Evolutionary conservation across 2,888 invertebrate species (phyloP).

Genomic region (Drosophila neutralis): DNA sequence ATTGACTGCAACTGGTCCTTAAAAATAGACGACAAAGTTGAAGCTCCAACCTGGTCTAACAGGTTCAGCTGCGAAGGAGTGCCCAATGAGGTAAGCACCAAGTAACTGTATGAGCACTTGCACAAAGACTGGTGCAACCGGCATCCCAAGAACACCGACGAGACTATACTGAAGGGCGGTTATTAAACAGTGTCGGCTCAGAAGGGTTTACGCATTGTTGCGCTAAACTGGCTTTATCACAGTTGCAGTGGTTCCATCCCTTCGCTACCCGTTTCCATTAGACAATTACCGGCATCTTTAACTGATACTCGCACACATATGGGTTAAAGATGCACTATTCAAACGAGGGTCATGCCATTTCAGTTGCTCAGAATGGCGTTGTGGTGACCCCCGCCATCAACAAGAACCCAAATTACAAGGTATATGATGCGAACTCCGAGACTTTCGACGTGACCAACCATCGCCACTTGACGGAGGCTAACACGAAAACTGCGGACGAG

Average conservation of each 20-base stretch:
- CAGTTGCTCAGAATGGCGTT: conserved; percentile 92
- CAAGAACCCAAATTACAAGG: conserved; percentile 92
- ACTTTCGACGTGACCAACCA: conserved; percentile 87
- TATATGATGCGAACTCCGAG: conserved; percentile 88
- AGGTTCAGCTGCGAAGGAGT: conserved; percentile 88
- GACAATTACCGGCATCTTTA: conserved; percentile 92
- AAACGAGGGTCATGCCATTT: conserved; percentile 85
- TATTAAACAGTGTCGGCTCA: conserved; percentile 81
- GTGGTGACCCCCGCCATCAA: conserved; percentile 90
- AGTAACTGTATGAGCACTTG: conserved; percentile 91
- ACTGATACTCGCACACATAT: conserved; percentile 92
- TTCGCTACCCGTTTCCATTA: conserved; percentile 89
- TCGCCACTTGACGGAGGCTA: conserved; percentile 90
- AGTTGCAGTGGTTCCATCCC: conserved; percentile 94
- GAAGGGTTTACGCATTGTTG: conserved; percentile 90
- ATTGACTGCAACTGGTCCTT: conserved; percentile 83
- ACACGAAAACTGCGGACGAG: conserved; percentile 85
- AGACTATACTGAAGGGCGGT: conserved; percentile 87
- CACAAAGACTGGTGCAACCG: conserved; percentile 89
- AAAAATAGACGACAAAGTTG: conserved; percentile 47
- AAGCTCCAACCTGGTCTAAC: conserved; percentile 51
- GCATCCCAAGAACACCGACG: conserved; percentile 87
- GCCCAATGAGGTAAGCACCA: conserved; percentile 85
- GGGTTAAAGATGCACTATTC: conserved; percentile 89
- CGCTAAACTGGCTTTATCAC: conserved; percentile 92